Base-by-base conservation (phyloP, 2,113 vertebrate genomes). In the Oceanodroma tethys region DNA sequence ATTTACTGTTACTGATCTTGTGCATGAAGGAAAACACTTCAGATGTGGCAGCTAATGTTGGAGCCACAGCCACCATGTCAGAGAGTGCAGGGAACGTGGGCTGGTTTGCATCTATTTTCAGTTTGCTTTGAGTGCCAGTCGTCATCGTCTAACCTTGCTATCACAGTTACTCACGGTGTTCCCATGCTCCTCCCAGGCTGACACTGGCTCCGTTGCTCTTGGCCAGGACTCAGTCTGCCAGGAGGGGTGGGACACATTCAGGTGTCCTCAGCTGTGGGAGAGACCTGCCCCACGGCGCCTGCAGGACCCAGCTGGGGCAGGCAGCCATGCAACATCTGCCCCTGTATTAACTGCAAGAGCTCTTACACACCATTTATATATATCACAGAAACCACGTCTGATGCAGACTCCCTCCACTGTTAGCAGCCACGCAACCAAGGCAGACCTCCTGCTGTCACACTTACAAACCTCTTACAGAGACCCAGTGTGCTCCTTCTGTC, bases 221-320 rank as follows among this genome's bases (percentile, higher is more conserved):
- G 4, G 43, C 14, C n/a, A 50, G 72, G 21, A 45, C 50, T 88
- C 18, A 12, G 6, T 52, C 34, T 81, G 16, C 13, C 36, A 45
- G 83, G 14, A 73, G 23, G 16, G 2, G 2, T 76, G 53, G 43
- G 30, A 73, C 48, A 86, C 20, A 18, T 23, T 47, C 13, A 15
- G 9, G 16, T 47, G 32, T 72, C 53, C 56, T 81, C 40, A 48
- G 26, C 55, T 45, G 36, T 21, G 18, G 30, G 26, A 55, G 9
- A 60, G 9, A 40, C 16, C 29, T 74, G 21, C 14, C 22, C 47
- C 42, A 12, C 0, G 0, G 30, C 1, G 0, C 48, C 63, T 68
- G 48, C n/a, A 65, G 45, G 59, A 53, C 17, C 11, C 42, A 43
- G 30, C 45, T 7, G 18, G 26, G 56, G 26, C 40, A 59, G 52